Percentiles rank a stretch among this genome's conserved stretches.
Evolutionary conservation across 2,888 invertebrate genomes (phyloP).

Genomic region (Loripinus fragilis): DNA sequence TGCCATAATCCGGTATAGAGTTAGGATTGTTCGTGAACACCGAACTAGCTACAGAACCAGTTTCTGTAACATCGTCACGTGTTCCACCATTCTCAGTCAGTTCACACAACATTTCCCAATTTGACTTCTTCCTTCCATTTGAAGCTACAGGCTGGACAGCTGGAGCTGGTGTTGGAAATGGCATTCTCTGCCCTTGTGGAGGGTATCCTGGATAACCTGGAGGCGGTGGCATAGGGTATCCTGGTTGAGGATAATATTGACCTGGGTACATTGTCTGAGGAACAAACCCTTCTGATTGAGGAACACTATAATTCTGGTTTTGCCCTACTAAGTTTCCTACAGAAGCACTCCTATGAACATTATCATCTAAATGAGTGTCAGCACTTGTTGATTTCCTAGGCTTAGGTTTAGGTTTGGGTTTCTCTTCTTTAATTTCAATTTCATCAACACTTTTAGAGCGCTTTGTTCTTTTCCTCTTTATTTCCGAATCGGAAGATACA

Average conservation of each 20-base stretch:
- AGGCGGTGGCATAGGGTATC: conserved; percentile 25
- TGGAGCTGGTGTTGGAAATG: conserved; percentile 14
- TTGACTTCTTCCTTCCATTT: conserved; percentile 65
- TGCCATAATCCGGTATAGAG: conserved; percentile 38
- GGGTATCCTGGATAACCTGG: conserved; percentile 26
- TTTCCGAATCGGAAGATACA: background rate
- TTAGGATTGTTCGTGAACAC: conserved; percentile 67
- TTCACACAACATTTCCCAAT: conserved; percentile 76
- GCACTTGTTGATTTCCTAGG: conserved; percentile 66
- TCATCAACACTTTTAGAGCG: conserved; percentile 56
- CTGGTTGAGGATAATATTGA: conserved; percentile 10
- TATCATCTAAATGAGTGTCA: conserved; percentile 37
- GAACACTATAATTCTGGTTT: conserved; percentile 44
- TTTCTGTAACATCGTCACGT: conserved; percentile 61
- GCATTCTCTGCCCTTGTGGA: conserved; percentile 32
- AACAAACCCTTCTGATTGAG: conserved; percentile 49
- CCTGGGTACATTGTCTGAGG: conserved; percentile 31
- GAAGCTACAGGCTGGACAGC: conserved; percentile 39
- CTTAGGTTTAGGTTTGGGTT: conserved; percentile 67
- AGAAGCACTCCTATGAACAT: conserved; percentile 40
- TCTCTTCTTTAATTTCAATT: conserved; percentile 28
- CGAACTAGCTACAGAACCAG: conserved; percentile 74
- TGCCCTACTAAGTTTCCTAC: conserved; percentile 47
- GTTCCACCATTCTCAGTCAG: conserved; percentile 69
- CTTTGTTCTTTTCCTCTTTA: conserved; percentile 30